These are phyloP conservation scores for Piscicola geometra DNA, from an alignment of 2,888 invertebrate genomes.

Conservation along the genomic window DNA sequence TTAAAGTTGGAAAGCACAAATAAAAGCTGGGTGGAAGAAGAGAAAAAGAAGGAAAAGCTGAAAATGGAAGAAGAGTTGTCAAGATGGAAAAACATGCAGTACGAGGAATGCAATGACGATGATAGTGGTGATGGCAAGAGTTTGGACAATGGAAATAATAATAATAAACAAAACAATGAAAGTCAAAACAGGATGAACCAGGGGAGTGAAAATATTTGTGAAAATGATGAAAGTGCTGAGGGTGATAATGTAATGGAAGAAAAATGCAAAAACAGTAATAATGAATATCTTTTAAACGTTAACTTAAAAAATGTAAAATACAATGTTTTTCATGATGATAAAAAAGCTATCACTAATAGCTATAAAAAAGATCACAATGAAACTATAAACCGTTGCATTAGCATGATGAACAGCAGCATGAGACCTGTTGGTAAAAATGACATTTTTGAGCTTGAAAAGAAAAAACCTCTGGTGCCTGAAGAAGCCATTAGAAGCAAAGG, in stretches of 20 bases:
- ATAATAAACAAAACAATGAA: neutral
- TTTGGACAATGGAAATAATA: neutral
- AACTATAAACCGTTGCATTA: too few species aligned
- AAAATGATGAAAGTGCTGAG: neutral
- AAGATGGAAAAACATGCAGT: slow-evolving; percentile 59
- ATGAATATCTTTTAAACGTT: neutral
- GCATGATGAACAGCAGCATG: too few species aligned
- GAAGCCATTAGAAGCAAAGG: slow-evolving; percentile 59
- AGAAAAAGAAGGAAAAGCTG: slow-evolving; percentile 63
- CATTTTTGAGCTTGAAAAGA: too few species aligned
- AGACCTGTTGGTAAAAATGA: too few species aligned
- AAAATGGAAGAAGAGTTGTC: slow-evolving; percentile 67
- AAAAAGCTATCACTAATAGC: slow-evolving; percentile 18
- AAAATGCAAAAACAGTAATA: neutral
- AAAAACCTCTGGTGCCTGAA: slow-evolving; percentile 47
- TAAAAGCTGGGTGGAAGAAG: slow-evolving; percentile 64
- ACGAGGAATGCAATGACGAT: slow-evolving; percentile 47
- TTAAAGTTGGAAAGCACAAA: slow-evolving; percentile 59
- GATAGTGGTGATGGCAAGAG: slow-evolving; percentile 3
- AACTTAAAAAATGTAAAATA: neutral
- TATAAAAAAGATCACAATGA: slow-evolving; percentile 4
- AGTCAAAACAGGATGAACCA: neutral
- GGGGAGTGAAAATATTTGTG: neutral
- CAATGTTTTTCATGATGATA: too few species aligned
- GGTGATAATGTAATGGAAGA: neutral